Base-by-base conservation (phyloP, 2,797 vertebrate genomes). In the Sebastes itinus region DNA sequence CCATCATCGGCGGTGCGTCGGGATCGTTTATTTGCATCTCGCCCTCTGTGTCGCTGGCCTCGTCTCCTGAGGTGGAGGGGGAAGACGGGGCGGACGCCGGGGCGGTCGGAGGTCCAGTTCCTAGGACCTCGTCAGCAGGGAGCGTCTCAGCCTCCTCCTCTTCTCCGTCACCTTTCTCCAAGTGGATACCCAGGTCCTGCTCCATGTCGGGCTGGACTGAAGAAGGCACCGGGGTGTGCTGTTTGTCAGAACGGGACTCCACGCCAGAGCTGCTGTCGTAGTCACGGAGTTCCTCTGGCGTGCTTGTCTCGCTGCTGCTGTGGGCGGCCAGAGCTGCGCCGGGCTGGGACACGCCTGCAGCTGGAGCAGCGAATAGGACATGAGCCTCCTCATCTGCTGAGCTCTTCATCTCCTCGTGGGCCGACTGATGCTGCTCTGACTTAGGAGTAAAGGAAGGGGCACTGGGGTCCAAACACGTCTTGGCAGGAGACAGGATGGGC, bases 181-280 rank as follows among this genome's bases (percentile, higher is more conserved):
- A 86, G 85, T 97, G 97, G 67, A 97, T 97, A 11, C 97, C 97
- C 22, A 97, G 82, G 82, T 97, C 96, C 85, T 96, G 96, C 28
- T 97, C 97, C 84, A 96, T 73, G 85, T 95, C 95, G 1, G 93
- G 88, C 54, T 94, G 95, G 59, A 88, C 77, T 4, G 85, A 63
- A 5, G 89, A 81, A 1, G 94, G 95, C 5, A 96, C 92, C 1
- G 93, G 95, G 0, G 94, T 96, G 55, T 93, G 95, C 87, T 93
- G 96, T 77, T 95, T 96, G 81, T 97, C 97, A 0, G 97, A 97
- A 10, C 84, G 96, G 1, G 97, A 97, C 91, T 97, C 96, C 1
- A 98, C 96, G 3, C 96, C 97, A 0, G 97, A 97, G 84, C 97
- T 98, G 86, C 97, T 98, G 90, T 98, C 97, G 0, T 98, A 98